Evolutionary conservation across 2,888 invertebrate species (phyloP).

Genomic region (Oasisia sp.): DNA sequence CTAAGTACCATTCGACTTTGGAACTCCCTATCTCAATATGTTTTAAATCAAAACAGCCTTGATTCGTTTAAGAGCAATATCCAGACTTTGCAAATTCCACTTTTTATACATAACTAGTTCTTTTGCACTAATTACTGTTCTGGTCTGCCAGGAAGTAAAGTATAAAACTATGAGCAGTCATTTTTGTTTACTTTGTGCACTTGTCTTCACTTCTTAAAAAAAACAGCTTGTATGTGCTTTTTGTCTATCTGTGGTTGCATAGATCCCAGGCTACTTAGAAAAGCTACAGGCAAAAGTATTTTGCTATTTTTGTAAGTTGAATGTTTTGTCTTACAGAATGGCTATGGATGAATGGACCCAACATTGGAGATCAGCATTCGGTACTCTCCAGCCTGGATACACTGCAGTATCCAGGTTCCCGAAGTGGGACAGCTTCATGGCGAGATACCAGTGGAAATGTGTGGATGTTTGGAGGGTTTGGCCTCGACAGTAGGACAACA

Average conservation of each 20-base stretch:
- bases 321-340: background rate
- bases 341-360: constrained; percentile 3
- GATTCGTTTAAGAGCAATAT: no score
- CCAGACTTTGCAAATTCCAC: no score
- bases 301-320: background rate
- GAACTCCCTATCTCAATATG: no score
- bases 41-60: no score
- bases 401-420: background rate
- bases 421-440: background rate
- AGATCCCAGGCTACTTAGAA: background rate
- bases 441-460: background rate
- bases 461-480: constrained; percentile 17
- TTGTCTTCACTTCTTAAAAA: no score
- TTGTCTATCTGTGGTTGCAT: background rate
- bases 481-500: background rate
- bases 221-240: background rate
- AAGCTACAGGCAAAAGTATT: background rate
- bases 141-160: no score
- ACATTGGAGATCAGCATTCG: background rate
- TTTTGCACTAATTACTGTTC: no score
- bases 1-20: no score
- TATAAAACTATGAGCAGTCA: no score
- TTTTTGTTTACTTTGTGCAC: no score
- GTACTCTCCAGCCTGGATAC: background rate
- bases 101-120: no score